phyloP scores from a whole-genome alignment of 2,797 vertebrate species.

The Crax fasciolata region DNA sequence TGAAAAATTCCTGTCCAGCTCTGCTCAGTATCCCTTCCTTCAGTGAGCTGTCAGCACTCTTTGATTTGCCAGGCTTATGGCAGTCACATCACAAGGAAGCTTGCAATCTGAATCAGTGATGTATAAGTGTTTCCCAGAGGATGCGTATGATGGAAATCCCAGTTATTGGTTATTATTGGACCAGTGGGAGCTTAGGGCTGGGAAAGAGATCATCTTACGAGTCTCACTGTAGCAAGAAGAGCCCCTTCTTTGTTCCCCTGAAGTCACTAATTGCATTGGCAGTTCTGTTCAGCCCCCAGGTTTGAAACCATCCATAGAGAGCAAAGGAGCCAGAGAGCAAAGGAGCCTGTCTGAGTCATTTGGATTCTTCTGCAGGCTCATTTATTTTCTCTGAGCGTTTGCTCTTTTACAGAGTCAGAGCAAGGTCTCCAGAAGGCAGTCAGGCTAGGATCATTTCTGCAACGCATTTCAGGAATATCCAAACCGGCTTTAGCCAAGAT shows the following conservation, averaged over 20 bases:
- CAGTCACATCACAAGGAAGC: background rate
- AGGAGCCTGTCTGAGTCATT: background rate
- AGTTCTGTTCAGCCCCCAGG: background rate
- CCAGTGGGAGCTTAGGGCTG: slow-evolving; percentile 41
- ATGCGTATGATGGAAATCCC: slow-evolving; percentile 61
- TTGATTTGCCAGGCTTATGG: slow-evolving; percentile 34
- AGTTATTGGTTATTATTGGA: slow-evolving; percentile 66
- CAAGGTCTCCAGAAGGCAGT: slow-evolving; percentile 12
- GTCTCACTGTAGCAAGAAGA: slow-evolving; percentile 34
- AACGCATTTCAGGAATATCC: slow-evolving; percentile 35
- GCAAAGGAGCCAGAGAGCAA: background rate
- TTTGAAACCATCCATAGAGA: background rate
- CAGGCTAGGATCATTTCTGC: background rate
- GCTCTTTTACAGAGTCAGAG: background rate
- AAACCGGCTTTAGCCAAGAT: background rate
- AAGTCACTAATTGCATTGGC: slow-evolving; percentile 49
- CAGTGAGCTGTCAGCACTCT: slow-evolving; percentile 43
- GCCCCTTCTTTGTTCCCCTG: slow-evolving; percentile 42
- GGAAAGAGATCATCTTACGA: slow-evolving; percentile 54
- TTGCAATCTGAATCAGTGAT: slow-evolving; percentile 37
- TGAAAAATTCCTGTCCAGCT: slow-evolving; percentile 39
- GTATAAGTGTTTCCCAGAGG: slow-evolving; percentile 27
- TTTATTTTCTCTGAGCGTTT: background rate
- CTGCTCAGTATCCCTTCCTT: slow-evolving; percentile 49
- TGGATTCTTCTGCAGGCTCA: background rate